A percentile compares a stretch with the other conserved stretches of the same genome.
Evolutionary conservation across 2,797 vertebrate genomes (phyloP).

Genomic region (Anableps anableps): DNA sequence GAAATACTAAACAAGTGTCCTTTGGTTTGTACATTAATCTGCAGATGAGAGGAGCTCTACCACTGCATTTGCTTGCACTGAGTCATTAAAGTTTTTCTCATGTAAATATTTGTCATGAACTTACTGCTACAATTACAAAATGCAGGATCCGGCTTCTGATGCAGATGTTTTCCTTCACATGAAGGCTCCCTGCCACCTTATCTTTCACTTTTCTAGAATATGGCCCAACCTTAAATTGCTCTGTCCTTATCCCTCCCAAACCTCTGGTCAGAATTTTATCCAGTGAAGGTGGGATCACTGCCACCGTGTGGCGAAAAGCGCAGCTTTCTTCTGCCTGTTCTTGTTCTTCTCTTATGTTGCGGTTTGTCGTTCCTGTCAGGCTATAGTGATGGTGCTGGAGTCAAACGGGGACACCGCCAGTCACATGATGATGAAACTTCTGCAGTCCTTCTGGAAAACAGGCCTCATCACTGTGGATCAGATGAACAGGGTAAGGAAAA

Average conservation of each 20-base stretch:
- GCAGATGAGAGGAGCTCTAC: not conserved
- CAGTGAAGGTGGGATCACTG: slow-evolving; percentile 25
- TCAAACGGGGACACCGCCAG: slow-evolving; percentile 83
- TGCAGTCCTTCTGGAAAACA: slow-evolving; percentile 87
- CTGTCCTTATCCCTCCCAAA: not conserved
- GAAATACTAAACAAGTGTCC: not conserved
- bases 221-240: not conserved
- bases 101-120: not conserved
- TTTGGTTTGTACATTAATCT: not conserved
- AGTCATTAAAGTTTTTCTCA: not conserved
- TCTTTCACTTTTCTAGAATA: not conserved
- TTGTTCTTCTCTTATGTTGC: not conserved
- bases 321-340: not conserved
- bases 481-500: slow-evolving; percentile 86
- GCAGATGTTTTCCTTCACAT: no score
- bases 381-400: slow-evolving; percentile 89
- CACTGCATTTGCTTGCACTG: not conserved
- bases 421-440: slow-evolving; percentile 85
- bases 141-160: not conserved
- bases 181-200: not conserved
- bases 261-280: not conserved
- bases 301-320: slow-evolving; percentile 43
- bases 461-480: slow-evolving; percentile 90
- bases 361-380: slow-evolving; percentile 64
- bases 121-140: not conserved